These are phyloP conservation scores for Chamaetylas fuelleborni DNA, from an alignment of 2,113 vertebrate species.

Conservation along the genomic window DNA sequence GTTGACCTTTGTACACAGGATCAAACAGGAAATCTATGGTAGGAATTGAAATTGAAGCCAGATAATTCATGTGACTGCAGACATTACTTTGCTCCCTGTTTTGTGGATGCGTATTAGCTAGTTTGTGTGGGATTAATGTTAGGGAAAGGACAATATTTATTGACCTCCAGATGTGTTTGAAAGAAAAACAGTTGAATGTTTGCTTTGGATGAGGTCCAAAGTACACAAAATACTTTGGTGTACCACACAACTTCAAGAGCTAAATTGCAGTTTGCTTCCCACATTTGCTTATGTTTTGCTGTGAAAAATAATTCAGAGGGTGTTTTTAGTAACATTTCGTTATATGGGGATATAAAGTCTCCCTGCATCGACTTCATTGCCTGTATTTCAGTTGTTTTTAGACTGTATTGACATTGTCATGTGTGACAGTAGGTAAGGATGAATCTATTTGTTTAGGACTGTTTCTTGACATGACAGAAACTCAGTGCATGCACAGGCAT, in stretches of 20 bases:
- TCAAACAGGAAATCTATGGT: background rate
- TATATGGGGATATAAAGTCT: background rate
- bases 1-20: background rate
- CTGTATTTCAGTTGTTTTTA: background rate
- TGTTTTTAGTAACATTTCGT: background rate
- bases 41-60: constrained; percentile 8
- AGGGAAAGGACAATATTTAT: background rate
- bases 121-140: background rate
- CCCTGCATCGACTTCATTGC: background rate
- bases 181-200: constrained; percentile 16
- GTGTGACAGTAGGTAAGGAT: background rate
- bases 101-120: background rate
- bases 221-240: background rate
- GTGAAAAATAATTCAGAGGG: background rate
- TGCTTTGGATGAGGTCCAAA: constrained; percentile 11
- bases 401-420: background rate
- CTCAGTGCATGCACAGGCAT: background rate
- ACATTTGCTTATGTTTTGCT: background rate
- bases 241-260: background rate
- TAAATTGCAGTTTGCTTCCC: background rate
- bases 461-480: background rate
- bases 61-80: background rate
- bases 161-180: background rate
- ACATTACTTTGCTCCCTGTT: background rate
- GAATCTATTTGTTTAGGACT: background rate